Percentiles rank a stretch among this genome's conserved stretches.
Evolutionary conservation across 2,113 vertebrate species (phyloP).

Genomic region (Zosterops borbonicus): DNA sequence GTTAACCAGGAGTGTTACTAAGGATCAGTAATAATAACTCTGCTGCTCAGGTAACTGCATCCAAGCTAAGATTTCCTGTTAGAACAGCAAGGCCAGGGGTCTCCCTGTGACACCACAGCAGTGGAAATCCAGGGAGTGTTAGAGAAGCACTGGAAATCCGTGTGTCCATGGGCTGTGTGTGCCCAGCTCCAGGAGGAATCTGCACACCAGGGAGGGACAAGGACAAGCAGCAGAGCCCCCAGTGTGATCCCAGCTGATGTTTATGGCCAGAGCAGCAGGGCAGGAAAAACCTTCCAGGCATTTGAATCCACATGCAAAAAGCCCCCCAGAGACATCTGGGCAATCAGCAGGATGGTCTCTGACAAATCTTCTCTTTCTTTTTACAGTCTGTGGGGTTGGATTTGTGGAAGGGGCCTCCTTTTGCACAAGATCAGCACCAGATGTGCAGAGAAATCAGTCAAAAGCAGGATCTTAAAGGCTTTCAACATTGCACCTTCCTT

Average conservation of each 20-base stretch:
- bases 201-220: neutral
- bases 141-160: neutral
- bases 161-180: neutral
- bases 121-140: neutral
- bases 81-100: neutral
- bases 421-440: slow-evolving; percentile 44
- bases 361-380: neutral
- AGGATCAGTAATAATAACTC: neutral
- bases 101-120: neutral
- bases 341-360: neutral
- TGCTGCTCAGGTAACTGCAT: neutral
- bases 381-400: neutral
- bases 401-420: neutral
- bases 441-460: neutral
- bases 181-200: neutral
- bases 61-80: neutral
- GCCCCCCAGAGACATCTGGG: neutral
- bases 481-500: neutral
- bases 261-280: neutral
- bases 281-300: neutral
- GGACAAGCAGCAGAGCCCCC: neutral
- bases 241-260: neutral
- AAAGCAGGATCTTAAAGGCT: neutral
- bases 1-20: neutral
- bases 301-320: neutral